phyloP scores from a whole-genome alignment of 2,113 vertebrate genomes.

The Malurus elegans region DNA sequence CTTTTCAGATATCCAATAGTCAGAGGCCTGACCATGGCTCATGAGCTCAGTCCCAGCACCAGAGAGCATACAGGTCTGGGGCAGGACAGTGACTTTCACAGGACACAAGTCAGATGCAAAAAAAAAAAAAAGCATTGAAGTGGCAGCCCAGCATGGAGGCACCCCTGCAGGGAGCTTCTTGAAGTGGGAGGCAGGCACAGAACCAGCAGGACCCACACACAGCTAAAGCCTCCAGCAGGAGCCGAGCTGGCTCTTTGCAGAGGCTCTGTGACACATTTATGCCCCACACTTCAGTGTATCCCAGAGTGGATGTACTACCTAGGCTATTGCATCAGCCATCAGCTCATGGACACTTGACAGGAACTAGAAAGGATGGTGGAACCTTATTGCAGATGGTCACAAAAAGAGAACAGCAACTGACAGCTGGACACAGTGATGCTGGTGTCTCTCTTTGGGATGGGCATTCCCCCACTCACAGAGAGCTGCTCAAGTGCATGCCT shows the following conservation, averaged over 20 bases:
- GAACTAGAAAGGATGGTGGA: neutral
- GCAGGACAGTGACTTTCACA: neutral
- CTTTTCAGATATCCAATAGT: neutral
- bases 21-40: fast-evolving
- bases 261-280: neutral
- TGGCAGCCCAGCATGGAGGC: neutral
- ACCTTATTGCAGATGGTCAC: neutral
- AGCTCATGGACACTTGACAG: neutral
- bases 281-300: neutral
- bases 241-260: neutral
- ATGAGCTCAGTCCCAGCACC: neutral
- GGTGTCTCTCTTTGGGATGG: neutral
- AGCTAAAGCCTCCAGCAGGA: neutral
- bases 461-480: neutral
- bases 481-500: neutral
- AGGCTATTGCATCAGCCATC: neutral
- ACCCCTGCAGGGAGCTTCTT: neutral
- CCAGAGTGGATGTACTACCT: neutral
- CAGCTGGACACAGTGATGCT: neutral
- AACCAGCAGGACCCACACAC: neutral
- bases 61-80: neutral
- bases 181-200: neutral
- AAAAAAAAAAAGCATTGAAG: neutral
- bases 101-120: neutral
- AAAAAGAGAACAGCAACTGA: neutral